Percentiles rank a stretch among this genome's conserved stretches.
phyloP scores from a whole-genome alignment of 2,888 invertebrate genomes.

The Psylliodes chrysocephalus region DNA sequence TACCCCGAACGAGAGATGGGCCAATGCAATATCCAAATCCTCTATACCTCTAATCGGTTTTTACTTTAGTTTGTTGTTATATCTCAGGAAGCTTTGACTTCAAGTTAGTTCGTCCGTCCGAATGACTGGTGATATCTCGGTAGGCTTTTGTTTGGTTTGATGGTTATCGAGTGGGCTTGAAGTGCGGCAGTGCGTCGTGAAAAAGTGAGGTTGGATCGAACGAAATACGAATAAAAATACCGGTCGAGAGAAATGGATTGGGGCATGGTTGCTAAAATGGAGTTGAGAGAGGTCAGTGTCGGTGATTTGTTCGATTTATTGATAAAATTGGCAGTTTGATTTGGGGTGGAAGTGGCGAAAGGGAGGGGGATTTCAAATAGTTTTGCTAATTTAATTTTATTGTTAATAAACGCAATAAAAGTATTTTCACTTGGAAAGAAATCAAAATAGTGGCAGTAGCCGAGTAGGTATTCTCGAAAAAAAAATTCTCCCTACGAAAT shows the following conservation, averaged over 20 bases:
- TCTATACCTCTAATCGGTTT: constrained; percentile 30
- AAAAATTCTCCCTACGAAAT: no score
- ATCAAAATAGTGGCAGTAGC: no score
- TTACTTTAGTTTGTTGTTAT: constrained; percentile 38
- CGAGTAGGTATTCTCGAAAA: no score
- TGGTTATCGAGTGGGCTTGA: constrained; percentile 19
- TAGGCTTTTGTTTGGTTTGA: constrained; percentile 29
- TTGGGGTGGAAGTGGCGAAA: no score
- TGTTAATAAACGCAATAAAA: no score
- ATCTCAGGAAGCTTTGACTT: neutral
- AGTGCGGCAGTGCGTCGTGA: constrained; percentile 11
- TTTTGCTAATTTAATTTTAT: no score
- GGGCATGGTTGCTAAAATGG: constrained; percentile 45
- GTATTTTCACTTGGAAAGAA: no score
- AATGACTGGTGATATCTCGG: constrained; percentile 34
- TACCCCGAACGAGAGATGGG: constrained; percentile 5
- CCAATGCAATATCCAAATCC: constrained; percentile 32
- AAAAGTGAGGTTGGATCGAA: constrained; percentile 39
- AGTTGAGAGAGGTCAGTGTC: constrained; percentile 56
- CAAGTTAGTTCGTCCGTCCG: neutral
- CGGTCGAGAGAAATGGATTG: neutral
- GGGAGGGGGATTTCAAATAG: no score
- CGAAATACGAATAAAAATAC: constrained; percentile 2
- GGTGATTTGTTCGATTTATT: constrained; percentile 38
- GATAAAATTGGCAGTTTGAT: no score